Evolutionary conservation across 2,113 vertebrate species (phyloP), one percentile per base, ranked within the genome.

Genomic region (Phocoena phocoena): DNA sequence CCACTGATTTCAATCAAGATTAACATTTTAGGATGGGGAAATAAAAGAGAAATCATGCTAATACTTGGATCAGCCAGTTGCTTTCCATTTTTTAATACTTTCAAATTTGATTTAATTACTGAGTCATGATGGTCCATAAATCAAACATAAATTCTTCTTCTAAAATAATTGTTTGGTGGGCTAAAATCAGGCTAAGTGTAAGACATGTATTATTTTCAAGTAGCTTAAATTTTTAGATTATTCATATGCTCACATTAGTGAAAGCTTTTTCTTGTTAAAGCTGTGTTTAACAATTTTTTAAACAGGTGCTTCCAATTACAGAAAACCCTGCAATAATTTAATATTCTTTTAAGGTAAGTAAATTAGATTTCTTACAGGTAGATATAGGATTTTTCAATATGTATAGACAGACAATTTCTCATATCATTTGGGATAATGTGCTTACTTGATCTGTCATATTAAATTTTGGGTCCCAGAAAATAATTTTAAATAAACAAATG

Each of bases 211-310:
- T 85, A 68, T n/a, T 96, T 96, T 94, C 94, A 84, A 33, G 71
- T 89, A 74, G 44, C 12, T 90, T 71, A 68, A 97, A 92, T 55
- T 12, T 62, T 79, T 86, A 79, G 62, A 88, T 97, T 88, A 97
- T 95, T 95, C 74, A 90, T 50, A 58, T 7, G 25, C 23, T 74
- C 53, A 84, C 17, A 79, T 90, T 86, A 74, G 18, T 90, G 63
- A 86, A 92, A 95, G 47, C 5, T 41, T 96, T 94, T 90, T 60
- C 36, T 58, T 83, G 18, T 84, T 94, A 96, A 93, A 88, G 21
- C 5, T 31, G 2, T 53, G 79, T 4, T 58, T 60, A 80, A 47
- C 3, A 26, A 88, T 89, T n/a, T 77, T 77, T 77, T 2, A 11
- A 94, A 80, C 50, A 96, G 87, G 50, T 91, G 41, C 86, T 91